phyloP scores from a whole-genome alignment of 2,888 invertebrate species.

The Scelioninae gen. 2 region DNA sequence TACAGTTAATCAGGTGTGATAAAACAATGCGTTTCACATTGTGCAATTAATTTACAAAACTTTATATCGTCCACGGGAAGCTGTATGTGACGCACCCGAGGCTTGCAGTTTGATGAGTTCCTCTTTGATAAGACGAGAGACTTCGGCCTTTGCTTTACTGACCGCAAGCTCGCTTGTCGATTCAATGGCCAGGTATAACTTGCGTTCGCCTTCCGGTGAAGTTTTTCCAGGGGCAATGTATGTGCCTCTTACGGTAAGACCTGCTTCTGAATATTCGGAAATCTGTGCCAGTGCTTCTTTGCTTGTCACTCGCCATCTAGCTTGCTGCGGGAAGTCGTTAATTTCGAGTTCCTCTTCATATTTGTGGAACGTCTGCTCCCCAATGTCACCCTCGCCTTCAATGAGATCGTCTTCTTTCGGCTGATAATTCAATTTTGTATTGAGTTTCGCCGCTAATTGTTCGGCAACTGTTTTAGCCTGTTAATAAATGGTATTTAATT shows the following conservation, averaged over 20 bases:
- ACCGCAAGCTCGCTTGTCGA: slow-evolving; percentile 97
- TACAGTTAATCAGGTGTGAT: slow-evolving; percentile 29
- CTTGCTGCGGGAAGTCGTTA: slow-evolving; percentile 99
- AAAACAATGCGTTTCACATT: slow-evolving; percentile 20
- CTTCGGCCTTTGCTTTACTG: slow-evolving; percentile 96
- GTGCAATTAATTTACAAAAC: slow-evolving; percentile 81
- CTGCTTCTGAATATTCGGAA: slow-evolving; percentile 99
- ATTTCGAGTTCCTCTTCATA: slow-evolving; percentile 99
- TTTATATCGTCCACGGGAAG: slow-evolving; percentile 95
- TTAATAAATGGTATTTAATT: slow-evolving; percentile 7
- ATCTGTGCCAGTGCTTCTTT: slow-evolving; percentile 99
- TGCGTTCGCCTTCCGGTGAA: slow-evolving; percentile 94
- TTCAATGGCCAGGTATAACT: slow-evolving; percentile 98
- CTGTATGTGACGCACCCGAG: slow-evolving; percentile 86
- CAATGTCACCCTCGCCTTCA: slow-evolving; percentile 82
- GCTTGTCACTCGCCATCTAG: slow-evolving; percentile 97
- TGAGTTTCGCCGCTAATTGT: slow-evolving; percentile 96
- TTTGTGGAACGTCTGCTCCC: slow-evolving; percentile 86
- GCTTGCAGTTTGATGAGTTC: slow-evolving; percentile 94
- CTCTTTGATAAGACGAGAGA: slow-evolving; percentile 97
- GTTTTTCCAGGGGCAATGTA: slow-evolving; percentile 92
- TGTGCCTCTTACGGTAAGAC: slow-evolving; percentile 98
- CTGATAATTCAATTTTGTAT: slow-evolving; percentile 97
- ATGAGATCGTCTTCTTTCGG: slow-evolving; percentile 89
- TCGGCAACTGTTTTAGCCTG: slow-evolving; percentile 96